Percentiles rank a stretch among this genome's conserved stretches.
Evolutionary conservation across 2,113 vertebrate genomes (phyloP).

Genomic region (Megaceryle maxima): DNA sequence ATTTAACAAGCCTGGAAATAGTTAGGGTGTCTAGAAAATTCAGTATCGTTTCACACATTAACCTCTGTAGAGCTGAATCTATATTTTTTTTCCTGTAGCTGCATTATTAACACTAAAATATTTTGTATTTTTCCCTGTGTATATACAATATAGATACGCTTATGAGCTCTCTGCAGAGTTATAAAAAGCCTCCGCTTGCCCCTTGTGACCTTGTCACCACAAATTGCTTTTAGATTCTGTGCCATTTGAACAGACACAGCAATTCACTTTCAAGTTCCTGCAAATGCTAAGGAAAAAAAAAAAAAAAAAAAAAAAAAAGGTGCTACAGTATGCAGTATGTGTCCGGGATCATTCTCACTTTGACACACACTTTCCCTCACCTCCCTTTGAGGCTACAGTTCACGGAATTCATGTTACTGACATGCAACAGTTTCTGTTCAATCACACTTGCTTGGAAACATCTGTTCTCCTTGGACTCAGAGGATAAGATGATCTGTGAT

Average conservation of each 20-base stretch:
- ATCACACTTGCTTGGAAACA: not conserved
- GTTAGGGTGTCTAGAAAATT: not conserved
- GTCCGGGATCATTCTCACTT: not conserved
- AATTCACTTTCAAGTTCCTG: constrained; percentile 27
- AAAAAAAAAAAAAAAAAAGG: not conserved
- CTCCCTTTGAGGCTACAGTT: not conserved
- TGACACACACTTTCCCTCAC: not conserved
- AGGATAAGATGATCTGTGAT: not conserved
- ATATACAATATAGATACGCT: not conserved
- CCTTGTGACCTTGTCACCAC: constrained; percentile 46
- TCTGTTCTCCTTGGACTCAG: not conserved
- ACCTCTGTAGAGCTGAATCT: not conserved
- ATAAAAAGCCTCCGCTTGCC: constrained; percentile 32
- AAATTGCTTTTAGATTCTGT: constrained; percentile 61
- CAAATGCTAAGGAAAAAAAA: not conserved
- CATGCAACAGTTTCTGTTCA: not conserved
- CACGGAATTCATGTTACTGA: not conserved
- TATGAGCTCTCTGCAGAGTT: not conserved
- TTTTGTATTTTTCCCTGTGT: not conserved
- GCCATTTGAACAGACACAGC: constrained; percentile 44
- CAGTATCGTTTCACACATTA: not conserved
- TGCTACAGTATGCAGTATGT: not conserved
- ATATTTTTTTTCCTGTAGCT: not conserved
- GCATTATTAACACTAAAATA: constrained; percentile 13
- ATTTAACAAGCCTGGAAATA: not conserved